Base-by-base conservation (phyloP, 2,888 invertebrate species). In the Rotaria magnacalcarata region DNA sequence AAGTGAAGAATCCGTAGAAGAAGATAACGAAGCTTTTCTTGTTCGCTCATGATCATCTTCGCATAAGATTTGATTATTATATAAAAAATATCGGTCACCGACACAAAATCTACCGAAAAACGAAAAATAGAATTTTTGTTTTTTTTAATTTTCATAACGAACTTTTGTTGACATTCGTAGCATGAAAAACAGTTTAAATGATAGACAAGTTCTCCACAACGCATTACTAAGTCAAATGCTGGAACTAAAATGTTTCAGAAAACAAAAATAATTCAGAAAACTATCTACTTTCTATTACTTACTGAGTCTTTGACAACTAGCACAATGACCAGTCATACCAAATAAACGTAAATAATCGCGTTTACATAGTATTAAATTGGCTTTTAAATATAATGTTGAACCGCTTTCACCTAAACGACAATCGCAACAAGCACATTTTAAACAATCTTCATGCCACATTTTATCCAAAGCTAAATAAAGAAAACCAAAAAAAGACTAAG, bases 101-200 rank as follows among this genome's bases (percentile, higher is more conserved):
- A 96, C 96, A 92, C 96, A 96, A 93, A 96, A 96, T 93, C 96
- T 96, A 93, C 74, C 88, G 87, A 84, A 50, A 86, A 75, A 50
- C 52, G 84, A 50, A 56, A 84, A 11, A 60, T 27, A 19, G 6
- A 43, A 74, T 47, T 54, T 43, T 34, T 27, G 4, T 24, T 24
- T 8, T 8, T 34, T 34, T 34, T 34, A 34, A 34, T 54, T 54
- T 54, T 54, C 7, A 54, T n/a, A 3, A 85, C 87, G 92, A 90
- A 96, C 96, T 96, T 95, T 93, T 96, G 95, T 93, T 95, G 95
- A 92, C 96, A 96, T 91, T 96, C 95, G 92, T 96, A 96, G 93
- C 96, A 96, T 89, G 96, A 95, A 91, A 96, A 96, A 91, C 96
- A 96, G 92, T 96, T 96, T 92, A 96, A 93, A 92, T 96, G 96